Conservation (phyloP, 2,888 invertebrate genomes). For the Latrodectus elegans region DNA sequence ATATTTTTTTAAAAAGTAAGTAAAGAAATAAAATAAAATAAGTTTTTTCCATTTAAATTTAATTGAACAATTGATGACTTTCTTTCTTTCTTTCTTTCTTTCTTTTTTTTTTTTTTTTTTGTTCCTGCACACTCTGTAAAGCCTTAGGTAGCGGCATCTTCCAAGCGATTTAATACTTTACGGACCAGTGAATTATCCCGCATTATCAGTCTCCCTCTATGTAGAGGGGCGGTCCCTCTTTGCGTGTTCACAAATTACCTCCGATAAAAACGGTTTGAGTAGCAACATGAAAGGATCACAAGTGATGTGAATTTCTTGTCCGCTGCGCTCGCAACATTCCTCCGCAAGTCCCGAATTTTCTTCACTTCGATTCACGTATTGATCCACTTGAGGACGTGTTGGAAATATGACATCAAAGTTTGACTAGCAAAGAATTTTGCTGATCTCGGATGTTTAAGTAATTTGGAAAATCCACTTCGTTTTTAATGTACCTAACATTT, state of each 20-base stretch:
- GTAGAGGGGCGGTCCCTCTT: conserved; percentile 30
- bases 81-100: conserved; percentile 6
- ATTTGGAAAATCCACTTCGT: too few relatives aligned
- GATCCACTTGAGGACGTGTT: background rate
- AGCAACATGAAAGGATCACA: conserved; percentile 65
- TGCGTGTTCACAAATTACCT: conserved; percentile 58
- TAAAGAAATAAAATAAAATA: background rate
- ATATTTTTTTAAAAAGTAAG: too few relatives aligned
- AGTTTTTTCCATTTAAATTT: conserved; percentile 40
- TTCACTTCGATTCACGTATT: background rate
- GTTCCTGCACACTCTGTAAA: background rate
- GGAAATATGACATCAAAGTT: too few relatives aligned
- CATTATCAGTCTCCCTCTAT: conserved; percentile 55
- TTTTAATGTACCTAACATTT: too few relatives aligned
- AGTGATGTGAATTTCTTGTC: conserved; percentile 42
- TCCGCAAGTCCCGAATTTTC: conserved; percentile 5
- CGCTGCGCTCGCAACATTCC: background rate
- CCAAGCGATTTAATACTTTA: conserved; percentile 63
- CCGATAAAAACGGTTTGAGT: conserved; percentile 58
- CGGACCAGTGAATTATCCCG: conserved; percentile 31
- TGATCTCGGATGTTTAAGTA: too few relatives aligned
- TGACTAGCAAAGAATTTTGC: too few relatives aligned
- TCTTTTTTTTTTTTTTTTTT: conserved; percentile 9
- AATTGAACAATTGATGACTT: conserved; percentile 60
- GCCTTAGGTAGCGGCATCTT: conserved; percentile 56